Conservation (phyloP, 2,797 vertebrate species). For the Brachymystax lenok region DNA sequence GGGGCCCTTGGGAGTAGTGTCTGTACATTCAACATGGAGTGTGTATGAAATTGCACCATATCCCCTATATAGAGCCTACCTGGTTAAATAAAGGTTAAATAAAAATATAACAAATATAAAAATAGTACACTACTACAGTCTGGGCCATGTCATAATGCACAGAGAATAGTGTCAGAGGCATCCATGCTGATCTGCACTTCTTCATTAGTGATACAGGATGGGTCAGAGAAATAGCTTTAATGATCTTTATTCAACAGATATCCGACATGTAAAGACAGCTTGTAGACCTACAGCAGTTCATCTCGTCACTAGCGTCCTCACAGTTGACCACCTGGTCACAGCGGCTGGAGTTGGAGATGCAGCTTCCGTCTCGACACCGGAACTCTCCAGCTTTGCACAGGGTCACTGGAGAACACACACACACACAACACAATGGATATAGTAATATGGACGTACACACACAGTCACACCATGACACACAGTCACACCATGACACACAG, state of each 20-base stretch:
- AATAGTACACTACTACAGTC: no score
- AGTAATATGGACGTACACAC: neutral
- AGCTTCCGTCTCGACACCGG: constrained; percentile 90
- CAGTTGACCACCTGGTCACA: constrained; percentile 96
- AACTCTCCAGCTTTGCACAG: constrained; percentile 85
- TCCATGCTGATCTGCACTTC: neutral
- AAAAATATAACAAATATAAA: no score
- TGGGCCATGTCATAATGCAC: no score
- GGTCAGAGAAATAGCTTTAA: neutral
- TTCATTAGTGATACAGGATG: neutral
- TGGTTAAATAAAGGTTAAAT: no score
- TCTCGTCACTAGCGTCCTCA: constrained; percentile 92
- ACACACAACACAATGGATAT: neutral
- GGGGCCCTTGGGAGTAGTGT: no score
- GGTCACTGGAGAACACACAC: constrained; percentile 79
- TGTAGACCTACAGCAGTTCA: constrained; percentile 91
- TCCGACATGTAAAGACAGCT: neutral
- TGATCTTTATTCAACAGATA: neutral
- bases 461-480: neutral
- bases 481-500: no score
- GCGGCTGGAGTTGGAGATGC: constrained; percentile 89
- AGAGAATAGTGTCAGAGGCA: no score
- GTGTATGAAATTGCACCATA: no score
- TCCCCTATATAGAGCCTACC: no score
- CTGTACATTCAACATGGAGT: no score